A percentile compares a stretch with the other conserved stretches of the same genome.
Conservation (phyloP, 2,888 invertebrate species). For the Campaea margaritaria region DNA sequence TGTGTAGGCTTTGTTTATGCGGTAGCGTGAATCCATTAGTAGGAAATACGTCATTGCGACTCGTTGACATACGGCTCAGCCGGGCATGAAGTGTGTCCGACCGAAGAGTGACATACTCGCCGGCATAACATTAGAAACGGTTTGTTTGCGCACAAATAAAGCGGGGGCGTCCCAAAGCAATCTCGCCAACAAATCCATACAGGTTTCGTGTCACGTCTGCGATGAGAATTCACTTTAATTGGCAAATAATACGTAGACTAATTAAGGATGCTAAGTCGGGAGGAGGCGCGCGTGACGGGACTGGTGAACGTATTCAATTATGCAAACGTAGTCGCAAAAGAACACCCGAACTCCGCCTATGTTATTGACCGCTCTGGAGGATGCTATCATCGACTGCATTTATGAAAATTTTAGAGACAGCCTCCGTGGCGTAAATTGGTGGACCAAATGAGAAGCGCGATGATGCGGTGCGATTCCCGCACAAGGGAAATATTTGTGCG, state of each 20-base stretch:
- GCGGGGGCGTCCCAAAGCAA: conserved; percentile 56
- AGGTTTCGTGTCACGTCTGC: conserved; percentile 82
- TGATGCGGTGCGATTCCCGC: no score
- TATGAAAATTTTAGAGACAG: conserved; percentile 5
- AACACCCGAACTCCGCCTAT: conserved; percentile 59
- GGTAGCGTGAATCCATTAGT: conserved; percentile 51
- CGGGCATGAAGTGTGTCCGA: conserved; percentile 45
- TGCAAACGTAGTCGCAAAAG: conserved; percentile 79
- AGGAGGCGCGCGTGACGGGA: conserved; percentile 81
- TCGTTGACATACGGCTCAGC: conserved; percentile 43
- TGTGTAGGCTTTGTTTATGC: conserved; percentile 49
- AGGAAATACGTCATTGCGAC: conserved; percentile 50
- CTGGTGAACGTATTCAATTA: conserved; percentile 82
- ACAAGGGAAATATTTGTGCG: no score
- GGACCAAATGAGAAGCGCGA: no score
- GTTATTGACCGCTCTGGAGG: conserved; percentile 57
- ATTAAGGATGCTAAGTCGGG: conserved; percentile 85
- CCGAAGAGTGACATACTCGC: conserved; percentile 38
- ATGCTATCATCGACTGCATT: conserved; percentile 25
- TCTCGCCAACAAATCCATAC: conserved; percentile 69
- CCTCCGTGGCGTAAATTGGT: no score
- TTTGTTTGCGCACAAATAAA: conserved; percentile 67
- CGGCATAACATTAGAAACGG: conserved; percentile 45
- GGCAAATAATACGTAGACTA: conserved; percentile 86
- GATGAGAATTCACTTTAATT: conserved; percentile 85